Conservation (phyloP, 2,888 invertebrate species). For the Cyclophora punctaria region DNA sequence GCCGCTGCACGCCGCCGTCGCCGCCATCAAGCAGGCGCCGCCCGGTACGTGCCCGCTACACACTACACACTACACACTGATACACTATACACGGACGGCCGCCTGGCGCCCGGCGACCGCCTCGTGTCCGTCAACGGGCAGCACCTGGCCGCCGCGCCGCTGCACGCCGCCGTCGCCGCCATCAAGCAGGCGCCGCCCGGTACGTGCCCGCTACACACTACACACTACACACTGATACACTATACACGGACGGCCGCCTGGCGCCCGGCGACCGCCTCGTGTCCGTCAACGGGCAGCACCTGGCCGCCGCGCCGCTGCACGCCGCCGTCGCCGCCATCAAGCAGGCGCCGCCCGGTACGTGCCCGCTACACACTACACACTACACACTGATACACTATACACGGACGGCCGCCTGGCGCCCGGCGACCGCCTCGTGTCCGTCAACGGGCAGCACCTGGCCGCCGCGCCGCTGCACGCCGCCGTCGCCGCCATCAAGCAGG, state of each 20-base stretch:
- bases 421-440: slow-evolving; percentile 88
- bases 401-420: slow-evolving; percentile 93
- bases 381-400: no score
- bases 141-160: slow-evolving; percentile 83
- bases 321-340: slow-evolving; percentile 92
- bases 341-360: slow-evolving; percentile 78
- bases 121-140: slow-evolving; percentile 87
- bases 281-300: slow-evolving; percentile 86
- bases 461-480: slow-evolving; percentile 88
- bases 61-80: not conserved
- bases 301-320: slow-evolving; percentile 87
- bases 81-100: no score
- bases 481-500: slow-evolving; percentile 90
- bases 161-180: slow-evolving; percentile 91
- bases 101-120: slow-evolving; percentile 92
- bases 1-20: slow-evolving; percentile 89
- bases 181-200: slow-evolving; percentile 86
- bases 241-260: slow-evolving; percentile 91
- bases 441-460: slow-evolving; percentile 87
- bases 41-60: slow-evolving; percentile 37
- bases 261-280: slow-evolving; percentile 92
- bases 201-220: slow-evolving; percentile 1
- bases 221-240: no score
- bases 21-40: slow-evolving; percentile 89
- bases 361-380: not conserved